Percentiles rank a stretch among this genome's conserved stretches.
phyloP scores from a whole-genome alignment of 2,888 invertebrate genomes.

The Cacoxenus indagator region DNA sequence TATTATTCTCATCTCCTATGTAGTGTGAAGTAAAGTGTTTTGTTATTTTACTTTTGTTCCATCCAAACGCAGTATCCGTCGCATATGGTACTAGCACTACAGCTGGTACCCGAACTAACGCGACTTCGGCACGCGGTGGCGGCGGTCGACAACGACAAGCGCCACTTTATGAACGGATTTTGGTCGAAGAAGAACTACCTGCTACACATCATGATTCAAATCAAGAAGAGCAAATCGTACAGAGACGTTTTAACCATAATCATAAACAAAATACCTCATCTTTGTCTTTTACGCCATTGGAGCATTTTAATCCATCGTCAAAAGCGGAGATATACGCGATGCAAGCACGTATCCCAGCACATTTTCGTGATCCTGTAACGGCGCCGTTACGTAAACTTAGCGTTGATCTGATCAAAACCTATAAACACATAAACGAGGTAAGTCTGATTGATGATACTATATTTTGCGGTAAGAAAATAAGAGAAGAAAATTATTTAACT shows the following conservation, averaged over 20 bases:
- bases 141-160: constrained; percentile 78
- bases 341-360: constrained; percentile 93
- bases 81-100: constrained; percentile 71
- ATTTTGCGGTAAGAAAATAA: no score
- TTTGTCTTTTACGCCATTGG: constrained; percentile 13
- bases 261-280: not conserved
- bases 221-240: not conserved
- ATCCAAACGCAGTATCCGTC: constrained; percentile 65
- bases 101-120: constrained; percentile 46
- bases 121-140: constrained; percentile 58
- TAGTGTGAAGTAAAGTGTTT: no score
- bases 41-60: not conserved
- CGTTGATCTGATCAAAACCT: constrained; percentile 99
- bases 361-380: constrained; percentile 90
- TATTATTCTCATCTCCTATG: no score
- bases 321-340: constrained; percentile 82
- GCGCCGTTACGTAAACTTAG: constrained; percentile 97
- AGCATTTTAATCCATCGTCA: constrained; percentile 71
- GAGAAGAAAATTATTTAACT: no score
- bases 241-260: not conserved
- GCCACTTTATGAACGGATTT: constrained; percentile 90
- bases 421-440: constrained; percentile 99
- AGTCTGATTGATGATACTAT: no score
- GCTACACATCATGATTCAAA: constrained; percentile 71
- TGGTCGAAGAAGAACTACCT: constrained; percentile 87